These are phyloP conservation scores for Apamea monoglypha DNA, from an alignment of 2,888 invertebrate species.

Conservation along the genomic window DNA sequence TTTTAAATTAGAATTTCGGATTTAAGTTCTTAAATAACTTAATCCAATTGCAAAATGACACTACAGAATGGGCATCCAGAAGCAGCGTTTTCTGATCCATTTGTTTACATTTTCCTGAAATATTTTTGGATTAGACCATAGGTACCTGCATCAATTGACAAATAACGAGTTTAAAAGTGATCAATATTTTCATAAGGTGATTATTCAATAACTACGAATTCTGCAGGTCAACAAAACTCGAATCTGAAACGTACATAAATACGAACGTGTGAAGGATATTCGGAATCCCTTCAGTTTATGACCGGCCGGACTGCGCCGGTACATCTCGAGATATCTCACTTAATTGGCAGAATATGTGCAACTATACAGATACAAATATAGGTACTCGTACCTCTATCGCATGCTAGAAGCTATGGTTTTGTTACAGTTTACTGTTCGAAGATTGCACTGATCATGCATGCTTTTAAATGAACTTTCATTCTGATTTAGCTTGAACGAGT, in stretches of 20 bases:
- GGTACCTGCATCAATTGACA: not conserved
- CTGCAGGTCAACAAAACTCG: not conserved
- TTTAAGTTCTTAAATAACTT: not conserved
- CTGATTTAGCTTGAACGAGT: not conserved
- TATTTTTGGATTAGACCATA: not conserved
- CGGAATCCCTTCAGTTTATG: not conserved
- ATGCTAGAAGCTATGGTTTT: not conserved
- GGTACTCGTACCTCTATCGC: not conserved
- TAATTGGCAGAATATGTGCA: slow-evolving; percentile 46
- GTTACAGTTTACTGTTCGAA: not conserved
- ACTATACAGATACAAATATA: not conserved
- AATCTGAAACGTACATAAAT: slow-evolving; percentile 1
- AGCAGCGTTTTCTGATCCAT: not conserved
- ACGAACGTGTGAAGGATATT: slow-evolving; percentile 1
- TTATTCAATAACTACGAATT: not conserved
- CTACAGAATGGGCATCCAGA: not conserved
- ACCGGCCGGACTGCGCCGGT: not conserved
- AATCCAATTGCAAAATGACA: not conserved
- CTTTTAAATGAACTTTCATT: slow-evolving; percentile 1
- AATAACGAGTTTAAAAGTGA: not conserved
- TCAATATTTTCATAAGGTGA: not conserved
- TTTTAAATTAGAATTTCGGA: not conserved
- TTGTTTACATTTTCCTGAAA: not conserved
- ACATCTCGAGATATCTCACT: slow-evolving; percentile 7
- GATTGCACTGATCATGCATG: not conserved